A percentile compares a stretch with the other conserved stretches of the same genome.
Conservation (phyloP, 2,888 invertebrate species). For the Podotricha telesiphe region DNA sequence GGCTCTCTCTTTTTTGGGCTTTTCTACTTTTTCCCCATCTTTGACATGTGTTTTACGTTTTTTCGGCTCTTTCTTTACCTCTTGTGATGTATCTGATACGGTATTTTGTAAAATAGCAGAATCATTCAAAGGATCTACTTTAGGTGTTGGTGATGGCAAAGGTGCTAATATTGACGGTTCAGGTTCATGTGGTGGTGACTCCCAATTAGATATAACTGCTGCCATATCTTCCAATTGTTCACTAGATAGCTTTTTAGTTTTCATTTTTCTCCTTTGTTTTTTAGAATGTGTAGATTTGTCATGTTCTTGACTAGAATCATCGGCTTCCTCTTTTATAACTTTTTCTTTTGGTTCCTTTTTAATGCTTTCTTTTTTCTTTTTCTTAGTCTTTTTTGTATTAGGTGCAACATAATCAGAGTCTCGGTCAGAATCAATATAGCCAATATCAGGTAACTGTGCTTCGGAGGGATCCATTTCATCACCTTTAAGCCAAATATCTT, state of each 20-base stretch:
- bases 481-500: conserved; percentile 92
- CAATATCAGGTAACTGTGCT: conserved; percentile 74
- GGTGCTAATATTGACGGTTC: conserved; percentile 49
- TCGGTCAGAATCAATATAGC: conserved; percentile 76
- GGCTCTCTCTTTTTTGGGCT: conserved; percentile 52
- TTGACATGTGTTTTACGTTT: conserved; percentile 61
- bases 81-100: conserved; percentile 28
- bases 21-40: conserved; percentile 53
- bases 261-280: conserved; percentile 45
- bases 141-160: conserved; percentile 47
- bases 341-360: conserved; percentile 58
- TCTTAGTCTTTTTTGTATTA: conserved; percentile 55
- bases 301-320: conserved; percentile 45
- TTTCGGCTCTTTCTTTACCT: conserved; percentile 60
- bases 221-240: conserved; percentile 68
- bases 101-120: conserved; percentile 16
- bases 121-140: conserved; percentile 39
- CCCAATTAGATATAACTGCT: conserved; percentile 67
- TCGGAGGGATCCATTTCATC: conserved; percentile 88
- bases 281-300: conserved; percentile 39
- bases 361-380: conserved; percentile 57
- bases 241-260: conserved; percentile 54
- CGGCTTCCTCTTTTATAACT: conserved; percentile 45
- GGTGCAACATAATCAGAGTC: conserved; percentile 76
- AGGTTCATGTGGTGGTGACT: conserved; percentile 65